A percentile compares a stretch with the other conserved stretches of the same genome.
Evolutionary conservation across 2,888 invertebrate genomes (phyloP).

Genomic region (Penaeus monodon): DNA sequence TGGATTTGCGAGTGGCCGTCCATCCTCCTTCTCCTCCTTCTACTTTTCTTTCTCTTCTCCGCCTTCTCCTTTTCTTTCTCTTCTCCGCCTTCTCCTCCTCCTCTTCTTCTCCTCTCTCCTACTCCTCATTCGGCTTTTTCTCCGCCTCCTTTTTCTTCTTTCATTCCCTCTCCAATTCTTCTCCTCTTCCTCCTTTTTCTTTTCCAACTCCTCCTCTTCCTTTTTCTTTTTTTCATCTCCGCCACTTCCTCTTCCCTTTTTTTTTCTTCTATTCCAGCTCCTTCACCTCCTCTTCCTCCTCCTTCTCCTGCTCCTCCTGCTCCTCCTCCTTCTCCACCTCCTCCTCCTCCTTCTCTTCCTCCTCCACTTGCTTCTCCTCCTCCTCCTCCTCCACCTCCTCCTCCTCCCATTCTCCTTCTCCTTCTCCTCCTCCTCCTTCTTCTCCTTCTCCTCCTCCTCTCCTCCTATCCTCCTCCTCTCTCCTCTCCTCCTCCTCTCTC

Average conservation of each 20-base stretch:
- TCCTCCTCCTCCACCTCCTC: background rate
- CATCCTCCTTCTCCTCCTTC: too few relatives aligned
- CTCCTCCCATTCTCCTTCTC: background rate
- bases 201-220: background rate
- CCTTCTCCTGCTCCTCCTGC: background rate
- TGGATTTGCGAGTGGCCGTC: too few relatives aligned
- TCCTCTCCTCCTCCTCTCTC: background rate
- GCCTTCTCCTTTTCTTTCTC: background rate
- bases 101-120: background rate
- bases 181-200: background rate
- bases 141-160: background rate
- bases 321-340: background rate
- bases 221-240: background rate
- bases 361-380: background rate
- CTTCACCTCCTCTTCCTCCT: background rate
- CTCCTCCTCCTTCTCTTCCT: background rate
- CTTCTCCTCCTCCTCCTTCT: background rate
- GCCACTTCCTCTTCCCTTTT: too few relatives aligned
- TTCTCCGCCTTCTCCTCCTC: background rate
- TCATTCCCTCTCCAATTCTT: background rate
- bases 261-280: background rate
- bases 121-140: background rate
- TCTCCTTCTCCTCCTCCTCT: background rate
- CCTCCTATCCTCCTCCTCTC: background rate
- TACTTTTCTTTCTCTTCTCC: background rate